A percentile compares a stretch with the other conserved stretches of the same genome.
These are phyloP conservation scores for Argyra leucocephala DNA, from an alignment of 2,888 invertebrate genomes.

Conservation along the genomic window DNA sequence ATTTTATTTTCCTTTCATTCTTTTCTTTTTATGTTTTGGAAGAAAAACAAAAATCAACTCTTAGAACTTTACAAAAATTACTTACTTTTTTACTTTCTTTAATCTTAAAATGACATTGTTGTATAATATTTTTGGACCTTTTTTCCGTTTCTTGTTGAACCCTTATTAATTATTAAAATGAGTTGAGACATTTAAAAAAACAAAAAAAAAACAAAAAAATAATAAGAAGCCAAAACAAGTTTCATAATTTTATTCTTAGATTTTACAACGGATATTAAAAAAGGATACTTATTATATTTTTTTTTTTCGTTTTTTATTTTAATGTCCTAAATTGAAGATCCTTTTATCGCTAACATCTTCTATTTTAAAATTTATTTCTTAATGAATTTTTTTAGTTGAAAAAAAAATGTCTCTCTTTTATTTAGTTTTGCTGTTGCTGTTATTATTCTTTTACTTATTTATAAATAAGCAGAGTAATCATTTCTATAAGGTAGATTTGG, in stretches of 20 bases:
- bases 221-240: too few relatives aligned
- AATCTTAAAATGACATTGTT: slow-evolving; percentile 3
- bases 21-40: neutral
- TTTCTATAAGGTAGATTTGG: too few relatives aligned
- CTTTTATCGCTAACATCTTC: neutral
- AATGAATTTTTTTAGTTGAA: neutral
- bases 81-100: slow-evolving; percentile 5
- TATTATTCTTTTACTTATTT: neutral
- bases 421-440: neutral
- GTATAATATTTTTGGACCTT: neutral
- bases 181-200: neutral
- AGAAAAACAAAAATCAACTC: neutral
- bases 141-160: neutral
- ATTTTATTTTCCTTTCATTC: neutral
- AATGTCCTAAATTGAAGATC: neutral
- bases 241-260: slow-evolving; percentile 4
- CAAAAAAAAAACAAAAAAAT: neutral
- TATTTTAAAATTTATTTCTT: slow-evolving; percentile 6
- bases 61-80: neutral
- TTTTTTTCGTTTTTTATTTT: neutral
- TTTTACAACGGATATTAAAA: slow-evolving; percentile 3
- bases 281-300: slow-evolving; percentile 1
- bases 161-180: slow-evolving; percentile 6
- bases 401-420: neutral
- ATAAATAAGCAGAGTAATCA: too few relatives aligned